phyloP scores from a whole-genome alignment of 2,797 vertebrate species.

The Cirrhinus mrigala region DNA sequence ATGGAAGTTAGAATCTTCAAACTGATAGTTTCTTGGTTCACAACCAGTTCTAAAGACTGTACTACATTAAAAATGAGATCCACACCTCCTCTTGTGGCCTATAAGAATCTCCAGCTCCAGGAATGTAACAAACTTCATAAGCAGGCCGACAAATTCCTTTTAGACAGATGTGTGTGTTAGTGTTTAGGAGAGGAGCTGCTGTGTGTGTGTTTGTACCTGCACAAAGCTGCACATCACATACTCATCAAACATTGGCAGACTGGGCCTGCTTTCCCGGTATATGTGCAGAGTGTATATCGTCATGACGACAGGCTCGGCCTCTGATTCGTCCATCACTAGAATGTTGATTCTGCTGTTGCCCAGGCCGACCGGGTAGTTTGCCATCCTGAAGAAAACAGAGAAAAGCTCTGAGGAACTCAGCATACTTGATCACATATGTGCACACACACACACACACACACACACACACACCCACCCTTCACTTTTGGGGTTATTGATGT shows the following conservation, averaged over 20 bases:
- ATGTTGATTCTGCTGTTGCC: conserved; percentile 87
- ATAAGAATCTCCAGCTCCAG: conserved; percentile 22
- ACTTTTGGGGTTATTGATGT: conserved; percentile 6
- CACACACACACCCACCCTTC: conserved; percentile 14
- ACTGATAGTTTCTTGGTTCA: background rate
- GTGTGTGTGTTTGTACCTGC: conserved; percentile 79
- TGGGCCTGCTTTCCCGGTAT: conserved; percentile 89
- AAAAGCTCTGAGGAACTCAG: conserved; percentile 54
- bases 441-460: conserved; percentile 23
- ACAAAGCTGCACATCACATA: conserved; percentile 90
- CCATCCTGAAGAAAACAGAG: conserved; percentile 74
- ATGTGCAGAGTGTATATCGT: conserved; percentile 88
- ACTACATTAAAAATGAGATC: background rate
- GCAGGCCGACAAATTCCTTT: conserved; percentile 29
- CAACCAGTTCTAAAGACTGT: background rate
- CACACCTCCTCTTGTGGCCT: background rate
- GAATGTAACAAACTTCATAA: conserved; percentile 63
- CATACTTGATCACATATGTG: background rate
- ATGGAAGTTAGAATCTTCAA: background rate
- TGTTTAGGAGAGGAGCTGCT: conserved; percentile 26
- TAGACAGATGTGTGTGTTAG: conserved; percentile 34
- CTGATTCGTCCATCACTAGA: conserved; percentile 79
- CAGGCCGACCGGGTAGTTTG: conserved; percentile 88
- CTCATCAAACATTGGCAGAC: conserved; percentile 90
- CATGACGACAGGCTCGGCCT: conserved; percentile 73